Base-by-base conservation (phyloP, 2,888 invertebrate species). In the Nowickia ferox region DNA sequence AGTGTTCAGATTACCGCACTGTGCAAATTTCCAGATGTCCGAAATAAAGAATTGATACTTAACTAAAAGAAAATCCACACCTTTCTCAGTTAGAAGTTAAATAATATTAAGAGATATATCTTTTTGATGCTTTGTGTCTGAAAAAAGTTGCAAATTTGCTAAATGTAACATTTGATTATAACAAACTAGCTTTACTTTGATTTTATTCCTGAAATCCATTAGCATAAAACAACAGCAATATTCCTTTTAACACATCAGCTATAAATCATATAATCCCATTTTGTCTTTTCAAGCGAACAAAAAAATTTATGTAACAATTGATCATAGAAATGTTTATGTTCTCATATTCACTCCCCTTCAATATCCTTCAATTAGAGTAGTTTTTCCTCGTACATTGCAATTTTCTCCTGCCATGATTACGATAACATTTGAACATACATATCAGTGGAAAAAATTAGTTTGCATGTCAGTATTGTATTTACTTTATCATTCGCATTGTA, bases 401-500 rank as follows among this genome's bases (percentile, higher is more conserved):
- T 42, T 66, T 40, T 59, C 9, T 17, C 4, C 48, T 53, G 11
- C n/a, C 30, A 30, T 38, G 44, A 53, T 51, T 44, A 13, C 17
- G 46, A 59, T 53, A 42, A 4, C 53, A 61, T 9, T 59, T 75
- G 19, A 11, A 42, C n/a, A 42, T 61, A 42, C n/a, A 42, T 61
- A 65, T 42, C 40, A 48, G 55, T 42, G 30, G 17, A 51, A 66
- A 51, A 65, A 38, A 44, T 55, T 46, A 46, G 71, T 79, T 79
- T 59, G 38, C 42, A 44, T 74, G 68, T 44, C 51, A 42, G 68
- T 74, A 66, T 74, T 74, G 69, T 55, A 55, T 71, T 82, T 65
- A 55, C 63, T 71, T 82, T 65, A 55, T 69, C 69, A 17, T 65
- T 66, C 59, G 77, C 63, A 72, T 77, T 83, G 77, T 76, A 83